Evolutionary conservation across 2,797 vertebrate genomes (phyloP).

Genomic region (Helarctos malayanus): DNA sequence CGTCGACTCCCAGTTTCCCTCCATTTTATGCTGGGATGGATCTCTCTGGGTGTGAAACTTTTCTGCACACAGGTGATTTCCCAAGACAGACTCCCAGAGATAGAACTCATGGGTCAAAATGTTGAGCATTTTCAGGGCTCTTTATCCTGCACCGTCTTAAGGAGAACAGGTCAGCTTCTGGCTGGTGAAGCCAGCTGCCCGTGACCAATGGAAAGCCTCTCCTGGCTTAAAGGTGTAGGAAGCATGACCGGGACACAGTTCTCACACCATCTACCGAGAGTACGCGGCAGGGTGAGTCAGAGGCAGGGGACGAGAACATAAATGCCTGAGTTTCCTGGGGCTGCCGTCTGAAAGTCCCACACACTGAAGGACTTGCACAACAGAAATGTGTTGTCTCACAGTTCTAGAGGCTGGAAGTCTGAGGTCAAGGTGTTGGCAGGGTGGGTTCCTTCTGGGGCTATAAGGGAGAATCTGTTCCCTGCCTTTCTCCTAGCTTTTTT

Average conservation of each 20-base stretch:
- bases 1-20: background rate
- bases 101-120: background rate
- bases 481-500: background rate
- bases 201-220: background rate
- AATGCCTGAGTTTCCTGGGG: background rate
- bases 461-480: background rate
- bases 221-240: background rate
- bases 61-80: background rate
- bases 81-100: background rate
- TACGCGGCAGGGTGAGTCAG: background rate
- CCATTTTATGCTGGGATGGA: background rate
- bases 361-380: background rate
- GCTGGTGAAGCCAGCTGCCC: background rate
- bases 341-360: background rate
- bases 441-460: background rate
- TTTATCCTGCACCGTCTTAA: background rate
- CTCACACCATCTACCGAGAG: background rate
- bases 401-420: background rate
- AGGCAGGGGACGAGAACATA: background rate
- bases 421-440: background rate
- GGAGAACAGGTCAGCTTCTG: background rate
- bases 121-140: background rate
- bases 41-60: background rate
- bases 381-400: background rate
- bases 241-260: background rate